Conservation (phyloP, 1,140 invertebrate species). For the Pygmarrhopalites habei region DNA sequence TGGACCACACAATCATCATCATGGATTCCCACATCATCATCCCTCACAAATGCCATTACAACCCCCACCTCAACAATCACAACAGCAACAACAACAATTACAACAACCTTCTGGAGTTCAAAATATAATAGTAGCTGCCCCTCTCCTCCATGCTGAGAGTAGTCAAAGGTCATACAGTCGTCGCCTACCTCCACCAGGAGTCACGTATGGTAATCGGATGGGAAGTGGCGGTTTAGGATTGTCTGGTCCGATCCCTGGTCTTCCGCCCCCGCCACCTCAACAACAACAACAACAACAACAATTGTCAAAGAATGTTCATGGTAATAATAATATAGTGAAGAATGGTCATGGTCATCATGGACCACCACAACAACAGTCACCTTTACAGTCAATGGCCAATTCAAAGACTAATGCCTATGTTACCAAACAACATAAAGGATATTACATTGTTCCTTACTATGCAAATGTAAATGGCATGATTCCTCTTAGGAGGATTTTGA, state of each 20-base stretch:
- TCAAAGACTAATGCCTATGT: background rate
- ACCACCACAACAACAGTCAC: background rate
- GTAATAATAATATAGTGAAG: background rate
- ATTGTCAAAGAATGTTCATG: background rate
- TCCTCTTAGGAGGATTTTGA: background rate
- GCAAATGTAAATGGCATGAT: background rate
- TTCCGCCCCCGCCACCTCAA: background rate
- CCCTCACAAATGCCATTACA: background rate
- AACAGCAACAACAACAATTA: background rate
- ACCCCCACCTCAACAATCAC: background rate
- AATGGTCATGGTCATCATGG: background rate
- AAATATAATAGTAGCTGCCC: background rate
- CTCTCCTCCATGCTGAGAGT: background rate
- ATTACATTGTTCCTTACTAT: background rate
- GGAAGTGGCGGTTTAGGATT: too few relatives aligned
- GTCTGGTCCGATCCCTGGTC: background rate
- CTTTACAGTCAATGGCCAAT: too few relatives aligned
- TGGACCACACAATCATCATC: background rate
- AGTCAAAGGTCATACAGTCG: background rate
- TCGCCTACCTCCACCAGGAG: background rate
- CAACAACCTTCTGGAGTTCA: background rate
- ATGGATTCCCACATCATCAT: background rate
- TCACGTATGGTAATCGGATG: too few relatives aligned
- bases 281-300: background rate
- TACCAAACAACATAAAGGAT: constrained; percentile 1